Evolutionary conservation across 2,888 invertebrate genomes (phyloP), one percentile per base, ranked within the genome.

Genomic region (Patella depressa): DNA sequence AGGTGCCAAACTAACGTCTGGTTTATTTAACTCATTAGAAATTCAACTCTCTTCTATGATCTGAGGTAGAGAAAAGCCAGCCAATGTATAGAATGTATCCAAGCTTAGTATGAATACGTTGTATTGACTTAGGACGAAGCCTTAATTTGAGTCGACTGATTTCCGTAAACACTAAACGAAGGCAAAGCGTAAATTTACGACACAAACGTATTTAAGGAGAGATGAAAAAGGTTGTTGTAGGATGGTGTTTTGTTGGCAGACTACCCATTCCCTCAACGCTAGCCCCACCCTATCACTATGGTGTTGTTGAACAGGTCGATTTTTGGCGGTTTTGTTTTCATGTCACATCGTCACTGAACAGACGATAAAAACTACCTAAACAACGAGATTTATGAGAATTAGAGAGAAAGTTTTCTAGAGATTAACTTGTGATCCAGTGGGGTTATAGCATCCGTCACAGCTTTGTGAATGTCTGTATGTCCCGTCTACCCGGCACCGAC

Each of bases 151-250:
- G 45, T 69, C 34, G 74, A 59, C 69, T 74, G 65, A 74, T 74
- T 74, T 74, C 74, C 74, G 74, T 69, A 57, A 74, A 74, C 74
- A 59, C 53, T 57, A 74, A 74, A 74, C 59, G 74, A 74, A 74
- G 53, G 59, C 59, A 74, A 69, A 74, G 74, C n/a, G 59, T 65
- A 74, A 74, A 59, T 74, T 57, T 59, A 59, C 74, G 45, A 74
- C 53, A 29, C 34, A 53, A 69, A 45, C 74, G 69, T 65, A 69
- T 53, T 57, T 34, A 45, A 74, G 74, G 59, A 59, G 65, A 74
- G 69, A 24, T 19, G 65, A 24, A 19, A 65, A 24, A 65, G 65
- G 65, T 19, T 24, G 65, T 65, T 65, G 19, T 11, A 24, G 19
- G 65, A 65, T 65, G 65, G 19, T n/a, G 19, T 24, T 24, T 19